phyloP scores from a whole-genome alignment of 2,113 vertebrate genomes.

The Brienomyrus longianalis region DNA sequence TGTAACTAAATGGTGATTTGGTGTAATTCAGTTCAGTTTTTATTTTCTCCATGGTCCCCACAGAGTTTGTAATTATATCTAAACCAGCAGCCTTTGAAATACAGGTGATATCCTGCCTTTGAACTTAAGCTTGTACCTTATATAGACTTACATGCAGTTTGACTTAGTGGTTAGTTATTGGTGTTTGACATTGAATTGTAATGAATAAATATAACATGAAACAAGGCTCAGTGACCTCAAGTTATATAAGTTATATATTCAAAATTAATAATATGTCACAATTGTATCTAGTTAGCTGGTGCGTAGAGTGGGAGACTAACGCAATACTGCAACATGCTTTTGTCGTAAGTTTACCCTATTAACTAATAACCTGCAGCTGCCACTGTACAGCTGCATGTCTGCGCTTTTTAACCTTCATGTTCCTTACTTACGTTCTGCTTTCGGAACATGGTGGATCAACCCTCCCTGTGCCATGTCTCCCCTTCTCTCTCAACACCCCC shows the following conservation, averaged over 20 bases:
- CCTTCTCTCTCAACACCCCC: background rate
- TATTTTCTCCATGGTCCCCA: background rate
- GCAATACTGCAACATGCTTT: background rate
- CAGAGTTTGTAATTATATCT: background rate
- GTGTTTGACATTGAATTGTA: background rate
- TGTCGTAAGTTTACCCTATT: background rate
- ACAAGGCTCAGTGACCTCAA: background rate
- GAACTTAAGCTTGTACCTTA: background rate
- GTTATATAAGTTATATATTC: background rate
- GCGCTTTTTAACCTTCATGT: background rate
- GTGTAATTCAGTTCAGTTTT: background rate
- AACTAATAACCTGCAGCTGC: background rate
- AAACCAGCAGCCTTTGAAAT: background rate
- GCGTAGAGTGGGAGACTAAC: background rate
- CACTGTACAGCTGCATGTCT: background rate
- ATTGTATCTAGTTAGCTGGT: background rate
- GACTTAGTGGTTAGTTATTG: background rate
- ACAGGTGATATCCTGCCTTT: background rate
- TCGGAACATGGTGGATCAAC: background rate
- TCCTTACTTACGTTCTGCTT: background rate
- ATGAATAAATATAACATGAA: background rate
- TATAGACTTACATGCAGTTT: background rate
- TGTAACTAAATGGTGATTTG: background rate
- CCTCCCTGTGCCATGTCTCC: conserved; percentile 24
- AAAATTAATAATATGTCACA: background rate